phyloP scores from a whole-genome alignment of 2,113 vertebrate genomes.

The Notechis scutatus region DNA sequence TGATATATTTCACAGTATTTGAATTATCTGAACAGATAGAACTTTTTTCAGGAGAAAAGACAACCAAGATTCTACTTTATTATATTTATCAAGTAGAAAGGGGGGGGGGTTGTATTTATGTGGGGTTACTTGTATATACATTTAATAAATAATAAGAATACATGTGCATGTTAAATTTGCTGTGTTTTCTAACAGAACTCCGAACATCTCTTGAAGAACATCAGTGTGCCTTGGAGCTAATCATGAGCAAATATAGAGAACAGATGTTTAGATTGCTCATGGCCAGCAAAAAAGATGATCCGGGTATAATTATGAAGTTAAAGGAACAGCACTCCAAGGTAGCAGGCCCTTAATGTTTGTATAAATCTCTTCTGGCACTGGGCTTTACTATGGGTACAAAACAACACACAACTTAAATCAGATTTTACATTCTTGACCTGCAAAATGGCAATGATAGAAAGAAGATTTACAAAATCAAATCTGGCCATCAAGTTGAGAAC shows the following conservation, averaged over 20 bases:
- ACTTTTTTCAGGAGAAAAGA: not conserved
- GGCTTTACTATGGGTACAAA: not conserved
- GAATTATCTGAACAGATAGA: not conserved
- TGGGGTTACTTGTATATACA: not conserved
- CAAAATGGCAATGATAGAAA: not conserved
- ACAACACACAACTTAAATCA: not conserved
- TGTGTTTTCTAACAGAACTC: conserved; percentile 74
- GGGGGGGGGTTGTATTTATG: not conserved
- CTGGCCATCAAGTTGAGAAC: not conserved
- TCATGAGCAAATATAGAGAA: conserved; percentile 97
- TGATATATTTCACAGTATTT: not conserved
- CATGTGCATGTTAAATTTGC: not conserved
- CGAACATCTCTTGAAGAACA: conserved; percentile 92
- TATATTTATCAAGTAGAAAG: not conserved
- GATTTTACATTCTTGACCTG: not conserved
- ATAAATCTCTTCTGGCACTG: not conserved
- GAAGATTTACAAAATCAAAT: not conserved
- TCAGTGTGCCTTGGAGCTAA: conserved; percentile 95
- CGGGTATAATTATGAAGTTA: conserved; percentile 84
- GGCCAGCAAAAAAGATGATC: conserved; percentile 92
- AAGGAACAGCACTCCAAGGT: conserved; percentile 96
- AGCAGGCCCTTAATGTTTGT: conserved; percentile 17
- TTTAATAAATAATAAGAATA: not conserved
- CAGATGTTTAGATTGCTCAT: conserved; percentile 93
- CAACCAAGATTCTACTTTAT: not conserved